These are phyloP conservation scores for Dicyrtoma fusca DNA, from an alignment of 2,888 invertebrate genomes.

Conservation along the genomic window DNA sequence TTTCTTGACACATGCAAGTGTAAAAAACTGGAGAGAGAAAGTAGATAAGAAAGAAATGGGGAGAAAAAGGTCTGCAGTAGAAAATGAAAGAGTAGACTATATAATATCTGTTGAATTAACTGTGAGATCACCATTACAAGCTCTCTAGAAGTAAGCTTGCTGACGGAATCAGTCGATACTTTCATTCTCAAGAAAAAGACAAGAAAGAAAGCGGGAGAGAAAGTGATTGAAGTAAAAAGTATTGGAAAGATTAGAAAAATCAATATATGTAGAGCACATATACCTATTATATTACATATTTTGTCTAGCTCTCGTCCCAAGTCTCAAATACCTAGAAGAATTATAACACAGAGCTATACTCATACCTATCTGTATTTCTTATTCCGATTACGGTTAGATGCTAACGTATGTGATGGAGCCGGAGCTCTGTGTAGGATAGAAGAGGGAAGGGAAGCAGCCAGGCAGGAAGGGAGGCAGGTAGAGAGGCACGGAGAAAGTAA, in stretches of 20 bases:
- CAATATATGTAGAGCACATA: slow-evolving; percentile 22
- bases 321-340: no score
- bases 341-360: no score
- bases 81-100: no score
- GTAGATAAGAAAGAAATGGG: background rate
- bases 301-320: background rate
- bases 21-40: background rate
- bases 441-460: background rate
- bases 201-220: slow-evolving; percentile 1
- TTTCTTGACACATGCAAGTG: background rate
- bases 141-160: no score
- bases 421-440: background rate
- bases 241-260: slow-evolving; percentile 29
- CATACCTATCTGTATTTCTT: slow-evolving; percentile 1
- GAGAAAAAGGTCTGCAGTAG: no score
- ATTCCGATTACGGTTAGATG: slow-evolving; percentile 8
- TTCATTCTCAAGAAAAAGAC: background rate
- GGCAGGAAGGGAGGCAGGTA: background rate
- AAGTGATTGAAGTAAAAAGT: slow-evolving; percentile 1
- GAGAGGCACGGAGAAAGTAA: no score
- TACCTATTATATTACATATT: background rate
- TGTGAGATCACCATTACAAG: no score
- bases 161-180: background rate
- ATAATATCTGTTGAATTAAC: no score
- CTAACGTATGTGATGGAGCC: background rate